Evolutionary conservation across 2,797 vertebrate genomes (phyloP), one percentile per base, ranked within the genome.

Genomic region (Anableps anableps): DNA sequence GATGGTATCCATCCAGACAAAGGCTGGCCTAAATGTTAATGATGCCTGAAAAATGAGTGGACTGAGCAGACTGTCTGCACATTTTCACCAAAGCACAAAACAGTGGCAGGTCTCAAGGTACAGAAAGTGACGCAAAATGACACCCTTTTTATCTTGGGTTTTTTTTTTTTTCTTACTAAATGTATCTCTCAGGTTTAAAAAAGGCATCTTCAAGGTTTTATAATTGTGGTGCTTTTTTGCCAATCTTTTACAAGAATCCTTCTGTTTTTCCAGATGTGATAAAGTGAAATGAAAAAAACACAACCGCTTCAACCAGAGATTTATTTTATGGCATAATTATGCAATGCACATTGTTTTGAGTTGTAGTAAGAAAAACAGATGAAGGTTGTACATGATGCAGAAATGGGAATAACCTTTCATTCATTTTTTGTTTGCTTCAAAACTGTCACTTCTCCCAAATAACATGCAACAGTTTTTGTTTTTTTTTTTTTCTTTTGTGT

Each of bases 1-100:
- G 73, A 84, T 78, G 75, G 29, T 73, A 82, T 81, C 80, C 80
- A 80, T 73, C 50, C 58, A 81, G 64, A 81, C 73, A 84, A 87
- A 79, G 34, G 72, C 34, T 51, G 75, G 41, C 48, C 43, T 62
- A 45, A 79, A 86, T 53, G 76, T 53, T 82, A 80, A 80, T 86
- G 76, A 85, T 70, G 64, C 76, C n/a, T 55, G 58, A 47, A 78
- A 83, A 74, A 74, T 78, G 53, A 29, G 84, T 86, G 78, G 85
- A 88, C 81, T 82, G 58, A 71, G 10, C 66, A 77, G 76, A 31
- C 45, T 51, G 55, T 83, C 88, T 70, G 66, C 74, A 66, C 48
- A 81, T 83, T 75, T 70, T 79, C 75, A 70, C 75, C 83, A 77
- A 88, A 1, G 6, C 17, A 62, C 60, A 76, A 85, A 88, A 83